Evolutionary conservation across 2,888 invertebrate species (phyloP).

Genomic region (Acleris literana): DNA sequence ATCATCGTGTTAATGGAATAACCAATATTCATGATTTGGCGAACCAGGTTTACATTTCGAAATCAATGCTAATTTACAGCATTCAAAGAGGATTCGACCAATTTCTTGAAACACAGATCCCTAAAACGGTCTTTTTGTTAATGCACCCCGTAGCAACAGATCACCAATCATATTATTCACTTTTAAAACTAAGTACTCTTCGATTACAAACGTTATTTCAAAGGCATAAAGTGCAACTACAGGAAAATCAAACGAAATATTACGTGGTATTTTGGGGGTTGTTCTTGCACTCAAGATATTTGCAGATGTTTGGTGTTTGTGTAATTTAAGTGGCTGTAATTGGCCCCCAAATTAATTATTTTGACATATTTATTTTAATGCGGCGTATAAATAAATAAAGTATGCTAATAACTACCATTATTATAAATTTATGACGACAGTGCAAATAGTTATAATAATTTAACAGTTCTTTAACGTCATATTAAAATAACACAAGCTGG

Average conservation of each 20-base stretch:
- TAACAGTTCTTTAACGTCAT: too few relatives aligned
- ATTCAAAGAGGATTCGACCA: background rate
- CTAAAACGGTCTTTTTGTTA: slow-evolving; percentile 50
- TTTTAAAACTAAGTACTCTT: slow-evolving; percentile 1
- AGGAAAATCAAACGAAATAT: slow-evolving; percentile 9
- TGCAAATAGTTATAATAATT: too few relatives aligned
- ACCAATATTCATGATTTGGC: too few relatives aligned
- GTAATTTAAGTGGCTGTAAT: slow-evolving; percentile 32
- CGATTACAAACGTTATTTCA: slow-evolving; percentile 41
- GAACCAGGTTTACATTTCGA: too few relatives aligned
- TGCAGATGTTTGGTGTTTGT: slow-evolving; percentile 33
- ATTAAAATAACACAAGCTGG: too few relatives aligned
- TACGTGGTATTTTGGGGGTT: slow-evolving; percentile 44
- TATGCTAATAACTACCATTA: background rate
- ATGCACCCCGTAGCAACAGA: slow-evolving; percentile 59
- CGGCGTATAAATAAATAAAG: background rate
- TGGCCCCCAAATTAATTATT: slow-evolving; percentile 26
- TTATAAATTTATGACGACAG: too few relatives aligned
- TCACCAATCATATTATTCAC: slow-evolving; percentile 39
- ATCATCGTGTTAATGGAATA: too few relatives aligned
- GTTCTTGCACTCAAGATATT: slow-evolving; percentile 36
- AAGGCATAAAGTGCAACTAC: slow-evolving; percentile 7
- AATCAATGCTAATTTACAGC: background rate
- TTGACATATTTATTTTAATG: slow-evolving; percentile 26
- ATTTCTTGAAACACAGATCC: slow-evolving; percentile 9